Evolutionary conservation across 2,113 vertebrate species (phyloP).

Genomic region (Centropus unirufus): DNA sequence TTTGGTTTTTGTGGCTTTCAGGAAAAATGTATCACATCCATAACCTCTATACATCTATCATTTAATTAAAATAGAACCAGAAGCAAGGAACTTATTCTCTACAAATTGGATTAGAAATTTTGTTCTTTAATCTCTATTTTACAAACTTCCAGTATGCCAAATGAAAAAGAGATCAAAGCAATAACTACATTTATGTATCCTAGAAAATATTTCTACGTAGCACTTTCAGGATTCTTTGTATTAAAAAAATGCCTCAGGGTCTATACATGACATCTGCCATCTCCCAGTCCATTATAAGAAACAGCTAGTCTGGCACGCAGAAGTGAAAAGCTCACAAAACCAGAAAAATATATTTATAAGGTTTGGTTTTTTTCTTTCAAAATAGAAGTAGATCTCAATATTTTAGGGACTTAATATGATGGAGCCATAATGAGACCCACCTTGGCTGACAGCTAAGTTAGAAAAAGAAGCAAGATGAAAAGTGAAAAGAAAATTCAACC

Average conservation of each 20-base stretch:
- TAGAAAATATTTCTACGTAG: neutral
- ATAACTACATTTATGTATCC: neutral
- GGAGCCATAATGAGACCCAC: neutral
- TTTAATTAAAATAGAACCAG: constrained; percentile 41
- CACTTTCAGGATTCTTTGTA: neutral
- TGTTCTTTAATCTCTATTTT: constrained; percentile 1
- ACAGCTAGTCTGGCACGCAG: neutral
- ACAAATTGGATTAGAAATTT: constrained; percentile 41
- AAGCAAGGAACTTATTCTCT: neutral
- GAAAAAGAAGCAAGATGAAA: neutral
- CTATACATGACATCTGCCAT: neutral
- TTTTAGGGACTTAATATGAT: neutral
- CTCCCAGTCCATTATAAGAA: neutral
- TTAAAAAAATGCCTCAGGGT: neutral
- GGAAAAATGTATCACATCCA: neutral
- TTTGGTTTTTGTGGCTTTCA: constrained; percentile 31
- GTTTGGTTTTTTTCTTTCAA: neutral
- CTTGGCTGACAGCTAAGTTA: neutral
- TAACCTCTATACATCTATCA: neutral
- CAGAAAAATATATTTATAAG: neutral
- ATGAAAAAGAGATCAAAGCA: neutral
- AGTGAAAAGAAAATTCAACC: neutral
- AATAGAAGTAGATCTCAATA: neutral
- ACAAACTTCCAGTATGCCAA: neutral
- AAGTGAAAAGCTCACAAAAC: neutral